These are phyloP conservation scores for Numenius arquata DNA, from an alignment of 2,113 vertebrate species.

Conservation along the genomic window DNA sequence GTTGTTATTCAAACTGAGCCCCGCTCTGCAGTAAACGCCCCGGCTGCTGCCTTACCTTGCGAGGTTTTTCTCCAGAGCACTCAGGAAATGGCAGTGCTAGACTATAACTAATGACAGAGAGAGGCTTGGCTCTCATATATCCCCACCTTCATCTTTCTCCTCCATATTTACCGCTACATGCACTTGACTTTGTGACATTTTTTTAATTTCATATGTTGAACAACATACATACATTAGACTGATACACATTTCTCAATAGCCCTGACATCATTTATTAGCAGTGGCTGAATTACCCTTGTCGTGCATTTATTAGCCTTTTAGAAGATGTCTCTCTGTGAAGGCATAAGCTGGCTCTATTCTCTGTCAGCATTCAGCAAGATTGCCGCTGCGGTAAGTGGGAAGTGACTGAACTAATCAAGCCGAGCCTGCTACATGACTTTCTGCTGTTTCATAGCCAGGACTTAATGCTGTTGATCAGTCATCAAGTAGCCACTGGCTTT, in stretches of 20 bases:
- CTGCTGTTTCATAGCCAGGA: background rate
- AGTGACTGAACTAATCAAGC: background rate
- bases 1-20: slow-evolving; percentile 15
- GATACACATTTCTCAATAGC: background rate
- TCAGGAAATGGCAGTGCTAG: background rate
- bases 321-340: slow-evolving; percentile 7
- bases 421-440: background rate
- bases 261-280: slow-evolving; percentile 26
- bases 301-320: slow-evolving; percentile 30
- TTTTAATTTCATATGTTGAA: background rate
- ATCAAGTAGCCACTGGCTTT: background rate
- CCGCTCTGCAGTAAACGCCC: background rate
- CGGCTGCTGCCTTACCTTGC: background rate
- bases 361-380: slow-evolving; percentile 25
- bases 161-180: slow-evolving; percentile 29
- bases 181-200: background rate
- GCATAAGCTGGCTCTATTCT: background rate
- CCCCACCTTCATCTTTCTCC: background rate
- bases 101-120: background rate
- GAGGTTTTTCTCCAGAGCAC: background rate
- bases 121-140: background rate
- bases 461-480: background rate
- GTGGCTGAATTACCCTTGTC: background rate
- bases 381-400: background rate
- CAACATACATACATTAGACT: background rate